Evolutionary conservation across 1,140 invertebrate species (phyloP), one percentile per base, ranked within the genome.

Genomic region (Calliphora vicina): DNA sequence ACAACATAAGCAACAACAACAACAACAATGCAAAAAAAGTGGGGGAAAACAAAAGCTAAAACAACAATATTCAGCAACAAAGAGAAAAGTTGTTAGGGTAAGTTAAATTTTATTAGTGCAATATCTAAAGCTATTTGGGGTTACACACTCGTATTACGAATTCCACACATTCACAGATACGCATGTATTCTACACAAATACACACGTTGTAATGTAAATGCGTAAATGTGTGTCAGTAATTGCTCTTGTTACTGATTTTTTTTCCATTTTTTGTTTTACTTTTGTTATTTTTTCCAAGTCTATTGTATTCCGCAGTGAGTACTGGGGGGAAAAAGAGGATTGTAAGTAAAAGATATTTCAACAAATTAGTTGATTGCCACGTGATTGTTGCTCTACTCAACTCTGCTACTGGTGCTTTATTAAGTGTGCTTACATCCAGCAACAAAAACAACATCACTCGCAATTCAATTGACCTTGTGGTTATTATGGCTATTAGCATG

Each of bases 391-490:
- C 61, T 67, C n/a, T 57, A 17, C 50, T n/a, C n/a, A n/a, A n/a
- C n/a, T 57, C 6, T 67, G 10, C 23, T 67, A 67, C 61, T 23
- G 61, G 17, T 67, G 10, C 61, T 67, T 23, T 67, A 67, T 67
- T 67, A 67, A 67, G 20, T 23, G n/a, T 23, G 23, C 61, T 67
- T n/a, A 23, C n/a, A 67, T 67, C n/a, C 61, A 67, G 23, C 61
- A 57, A 23, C n/a, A 23, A 2, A 45, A n/a, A 42, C 27, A 17
- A n/a, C 27, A 17, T 29, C 74, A 78, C 74, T 78, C 35, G 9
- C 74, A 20, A 45, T 78, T 45, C 74, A 43, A 78, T 78, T 78
- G 74, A 78, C 74, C 74, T 78, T 78, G 74, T 45, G 74, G 74
- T 78, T 25, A 76, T 76, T 35, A 78, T 23, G 25, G 35, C 74